Evolutionary conservation across 2,113 vertebrate genomes (phyloP).

Genomic region (Hyaena hyaena): DNA sequence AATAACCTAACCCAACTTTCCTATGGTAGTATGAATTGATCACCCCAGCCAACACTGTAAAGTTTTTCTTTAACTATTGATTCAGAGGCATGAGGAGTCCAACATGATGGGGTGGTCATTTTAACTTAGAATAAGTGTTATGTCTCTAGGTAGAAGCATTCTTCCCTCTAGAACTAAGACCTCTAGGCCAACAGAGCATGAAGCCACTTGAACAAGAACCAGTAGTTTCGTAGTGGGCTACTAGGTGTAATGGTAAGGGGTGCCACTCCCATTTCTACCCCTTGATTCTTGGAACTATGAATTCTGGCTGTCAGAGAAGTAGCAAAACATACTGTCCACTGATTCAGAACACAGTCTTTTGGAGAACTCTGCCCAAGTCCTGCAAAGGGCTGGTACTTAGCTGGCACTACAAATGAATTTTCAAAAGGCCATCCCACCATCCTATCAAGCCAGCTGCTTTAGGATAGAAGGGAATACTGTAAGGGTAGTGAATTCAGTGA

Average conservation of each 20-base stretch:
- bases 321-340: too few species aligned
- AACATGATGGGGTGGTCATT: neutral
- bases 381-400: neutral
- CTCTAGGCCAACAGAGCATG: neutral
- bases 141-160: neutral
- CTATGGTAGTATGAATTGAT: neutral
- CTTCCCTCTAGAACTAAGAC: neutral
- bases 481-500: neutral
- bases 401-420: neutral
- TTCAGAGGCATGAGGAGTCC: neutral
- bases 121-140: neutral
- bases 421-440: neutral
- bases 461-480: neutral
- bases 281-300: neutral
- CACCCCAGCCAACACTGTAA: neutral
- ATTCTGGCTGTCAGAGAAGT: neutral
- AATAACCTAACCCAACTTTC: neutral
- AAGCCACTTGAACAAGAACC: neutral
- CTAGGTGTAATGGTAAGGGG: neutral
- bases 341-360: neutral
- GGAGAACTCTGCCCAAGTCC: neutral
- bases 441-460: neutral
- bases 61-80: neutral
- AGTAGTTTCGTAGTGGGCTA: neutral
- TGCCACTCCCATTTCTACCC: neutral